Base-by-base conservation (phyloP, 2,113 vertebrate species). In the Caloenas nicobarica region DNA sequence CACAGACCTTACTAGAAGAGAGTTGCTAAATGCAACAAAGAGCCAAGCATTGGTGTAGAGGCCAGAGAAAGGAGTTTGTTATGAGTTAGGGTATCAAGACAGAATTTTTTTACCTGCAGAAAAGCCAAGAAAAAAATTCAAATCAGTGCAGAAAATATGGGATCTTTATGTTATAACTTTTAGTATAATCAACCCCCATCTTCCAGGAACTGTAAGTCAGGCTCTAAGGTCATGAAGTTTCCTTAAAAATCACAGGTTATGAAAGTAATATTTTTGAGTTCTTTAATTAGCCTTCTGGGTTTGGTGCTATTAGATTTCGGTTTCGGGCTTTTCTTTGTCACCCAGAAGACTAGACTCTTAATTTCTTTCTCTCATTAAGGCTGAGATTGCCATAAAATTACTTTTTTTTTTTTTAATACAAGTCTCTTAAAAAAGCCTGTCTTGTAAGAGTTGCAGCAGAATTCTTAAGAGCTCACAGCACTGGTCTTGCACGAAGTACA, bases 241-340 rank as follows among this genome's bases (percentile, higher is more conserved):
- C 9, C n/a, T 86, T 78, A 68, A 91, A 95, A 91, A 73, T 70
- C 44, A 62, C 28, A 80, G n/a, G 24, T 80, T 70, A 73, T 83
- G 71, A 92, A 94, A 80, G 68, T 16, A 82, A 3, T 74, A 42
- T 51, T 91, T 44, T 85, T 69, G 40, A 64, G 28, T 77, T 87
- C 56, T 84, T 93, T 72, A 58, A 64, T 81, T 88, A 81, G 17
- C n/a, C 31, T 81, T 88, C 86, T 66, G 42, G 25, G 23, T 64
- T 73, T 90, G 38, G 29, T 88, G 53, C 28, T 73, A 9, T 70
- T 50, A 54, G 54, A 66, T 91, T 93, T 85, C 7, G 0, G 21
- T 90, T 95, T 93, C 68, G 51, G 51, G 70, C 17, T 81, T 68
- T 70, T 84, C 26, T 86, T 85, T 89, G 44, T 81, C 68, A 93